Percentiles rank a stretch among this genome's conserved stretches.
phyloP scores from a whole-genome alignment of 2,888 invertebrate species.

The Lasiommata megera region DNA sequence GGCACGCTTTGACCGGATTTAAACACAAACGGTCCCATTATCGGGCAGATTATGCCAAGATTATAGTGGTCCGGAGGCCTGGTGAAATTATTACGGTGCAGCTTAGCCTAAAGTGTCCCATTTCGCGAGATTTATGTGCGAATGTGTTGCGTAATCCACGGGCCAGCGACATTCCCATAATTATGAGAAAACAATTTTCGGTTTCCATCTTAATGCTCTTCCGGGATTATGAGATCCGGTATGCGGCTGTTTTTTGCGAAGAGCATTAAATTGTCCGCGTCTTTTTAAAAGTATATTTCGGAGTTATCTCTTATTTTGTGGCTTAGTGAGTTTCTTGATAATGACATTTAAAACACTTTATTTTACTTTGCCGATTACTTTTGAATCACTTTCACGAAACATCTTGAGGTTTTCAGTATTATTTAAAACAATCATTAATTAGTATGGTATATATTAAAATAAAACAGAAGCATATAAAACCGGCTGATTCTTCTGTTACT shows the following conservation, averaged over 20 bases:
- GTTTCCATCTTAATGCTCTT: slow-evolving; percentile 70
- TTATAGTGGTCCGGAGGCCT: slow-evolving; percentile 71
- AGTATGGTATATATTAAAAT: too few relatives aligned
- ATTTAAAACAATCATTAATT: too few relatives aligned
- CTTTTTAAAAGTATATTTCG: slow-evolving; percentile 29
- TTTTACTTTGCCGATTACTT: too few relatives aligned
- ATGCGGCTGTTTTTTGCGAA: slow-evolving; percentile 37
- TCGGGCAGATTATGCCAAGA: slow-evolving; percentile 79
- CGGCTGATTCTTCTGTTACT: too few relatives aligned
- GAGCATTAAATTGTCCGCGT: slow-evolving; percentile 35
- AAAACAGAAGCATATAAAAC: too few relatives aligned
- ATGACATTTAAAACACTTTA: too few relatives aligned
- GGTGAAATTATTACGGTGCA: slow-evolving; percentile 75
- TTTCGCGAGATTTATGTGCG: slow-evolving; percentile 76
- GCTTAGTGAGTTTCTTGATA: slow-evolving; percentile 19
- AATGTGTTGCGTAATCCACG: slow-evolving; percentile 73
- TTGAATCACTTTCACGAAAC: too few relatives aligned
- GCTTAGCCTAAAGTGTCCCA: slow-evolving; percentile 77
- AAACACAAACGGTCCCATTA: slow-evolving; percentile 74
- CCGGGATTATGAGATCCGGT: slow-evolving; percentile 62
- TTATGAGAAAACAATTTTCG: slow-evolving; percentile 81
- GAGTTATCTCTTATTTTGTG: slow-evolving; percentile 27
- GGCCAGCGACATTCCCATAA: slow-evolving; percentile 63
- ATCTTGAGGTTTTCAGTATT: too few relatives aligned
- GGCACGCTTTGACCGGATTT: slow-evolving; percentile 66